A percentile compares a stretch with the other conserved stretches of the same genome.
Conservation (phyloP, 1,140 invertebrate genomes). For the Paralvinella palmiformis region DNA sequence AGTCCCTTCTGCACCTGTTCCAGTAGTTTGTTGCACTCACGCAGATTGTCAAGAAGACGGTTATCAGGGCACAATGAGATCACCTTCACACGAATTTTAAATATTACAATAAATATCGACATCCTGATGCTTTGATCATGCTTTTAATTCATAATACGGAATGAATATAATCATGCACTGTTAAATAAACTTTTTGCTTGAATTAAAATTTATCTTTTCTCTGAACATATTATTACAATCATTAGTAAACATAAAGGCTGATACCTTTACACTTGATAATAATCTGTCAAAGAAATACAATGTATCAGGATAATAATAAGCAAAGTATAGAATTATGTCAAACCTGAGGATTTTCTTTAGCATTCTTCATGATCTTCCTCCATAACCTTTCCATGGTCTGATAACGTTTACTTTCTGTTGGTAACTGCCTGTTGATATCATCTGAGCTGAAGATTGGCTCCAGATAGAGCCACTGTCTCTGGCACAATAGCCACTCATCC, state of each 20-base stretch:
- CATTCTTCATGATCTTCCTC: constrained; percentile 66
- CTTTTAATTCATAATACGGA: no score
- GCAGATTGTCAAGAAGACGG: constrained; percentile 60
- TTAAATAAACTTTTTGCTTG: no score
- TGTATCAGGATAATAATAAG: no score
- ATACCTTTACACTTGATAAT: no score
- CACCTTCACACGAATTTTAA: constrained; percentile 33
- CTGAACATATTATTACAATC: no score
- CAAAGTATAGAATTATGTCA: background rate
- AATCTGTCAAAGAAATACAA: no score
- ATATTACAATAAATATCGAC: no score
- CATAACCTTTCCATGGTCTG: constrained; percentile 69
- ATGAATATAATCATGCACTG: no score
- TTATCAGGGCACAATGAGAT: constrained; percentile 51
- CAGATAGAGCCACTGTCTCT: constrained; percentile 59
- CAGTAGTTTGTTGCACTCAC: constrained; percentile 62
- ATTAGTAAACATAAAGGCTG: no score
- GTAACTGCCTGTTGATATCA: constrained; percentile 59
- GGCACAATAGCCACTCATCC: constrained; percentile 67
- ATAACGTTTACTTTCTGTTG: constrained; percentile 69
- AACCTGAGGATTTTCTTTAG: constrained; percentile 62
- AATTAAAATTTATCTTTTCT: no score
- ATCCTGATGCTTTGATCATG: no score
- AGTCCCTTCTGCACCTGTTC: constrained; percentile 67
- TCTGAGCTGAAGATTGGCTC: constrained; percentile 53